These are phyloP conservation scores for Cyprinodon brontotheroides DNA, from an alignment of 2,113 vertebrate species.

Conservation along the genomic window DNA sequence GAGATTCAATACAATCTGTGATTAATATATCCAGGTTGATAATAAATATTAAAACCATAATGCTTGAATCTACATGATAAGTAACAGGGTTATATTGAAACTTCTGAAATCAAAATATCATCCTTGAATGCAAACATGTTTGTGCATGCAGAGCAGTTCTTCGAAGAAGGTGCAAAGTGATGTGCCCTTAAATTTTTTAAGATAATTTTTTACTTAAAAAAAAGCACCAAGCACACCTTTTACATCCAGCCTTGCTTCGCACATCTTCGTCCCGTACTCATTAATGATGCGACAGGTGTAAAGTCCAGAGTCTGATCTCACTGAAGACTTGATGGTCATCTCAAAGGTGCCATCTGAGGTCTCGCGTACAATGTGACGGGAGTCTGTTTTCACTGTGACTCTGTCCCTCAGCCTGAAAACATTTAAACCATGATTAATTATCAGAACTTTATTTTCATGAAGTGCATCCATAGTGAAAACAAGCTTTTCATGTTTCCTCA, in stretches of 20 bases:
- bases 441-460: constrained; percentile 1
- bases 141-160: too few species aligned
- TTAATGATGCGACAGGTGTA: constrained; percentile 98
- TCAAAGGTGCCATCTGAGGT: constrained; percentile 82
- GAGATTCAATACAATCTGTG: too few species aligned
- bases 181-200: too few species aligned
- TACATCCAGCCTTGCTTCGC: constrained; percentile 91
- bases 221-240: constrained; percentile 83
- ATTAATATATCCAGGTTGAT: too few species aligned
- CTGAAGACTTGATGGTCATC: constrained; percentile 85
- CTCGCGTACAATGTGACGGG: constrained; percentile 83
- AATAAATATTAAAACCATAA: too few species aligned
- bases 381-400: constrained; percentile 88
- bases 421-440: background rate
- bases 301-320: constrained; percentile 86
- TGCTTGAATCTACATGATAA: too few species aligned
- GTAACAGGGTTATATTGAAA: too few species aligned
- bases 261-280: constrained; percentile 94
- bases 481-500: constrained; percentile 1
- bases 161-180: too few species aligned
- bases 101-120: too few species aligned
- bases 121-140: too few species aligned
- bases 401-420: constrained; percentile 90
- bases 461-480: constrained; percentile 4
- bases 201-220: background rate